These are phyloP conservation scores for Harpegnathos saltator DNA, from an alignment of 1,140 invertebrate species.

Conservation along the genomic window DNA sequence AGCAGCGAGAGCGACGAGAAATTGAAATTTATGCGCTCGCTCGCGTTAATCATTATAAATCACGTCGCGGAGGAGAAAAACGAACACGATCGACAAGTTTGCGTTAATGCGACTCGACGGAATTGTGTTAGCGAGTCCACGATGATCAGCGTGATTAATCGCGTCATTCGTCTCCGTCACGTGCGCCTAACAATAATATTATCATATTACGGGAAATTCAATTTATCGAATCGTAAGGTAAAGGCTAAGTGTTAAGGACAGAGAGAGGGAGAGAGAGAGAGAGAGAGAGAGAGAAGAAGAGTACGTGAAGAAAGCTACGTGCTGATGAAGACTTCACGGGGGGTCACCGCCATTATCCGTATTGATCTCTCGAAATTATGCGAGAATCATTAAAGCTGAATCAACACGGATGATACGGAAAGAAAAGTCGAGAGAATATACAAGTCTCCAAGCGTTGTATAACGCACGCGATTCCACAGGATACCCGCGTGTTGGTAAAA, in stretches of 20 bases:
- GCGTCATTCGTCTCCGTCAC: slow-evolving; percentile 69
- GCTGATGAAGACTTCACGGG: slow-evolving; percentile 72
- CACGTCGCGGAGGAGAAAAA: slow-evolving; percentile 27
- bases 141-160: slow-evolving; percentile 69
- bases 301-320: slow-evolving; percentile 7
- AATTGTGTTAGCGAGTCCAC: slow-evolving; percentile 66
- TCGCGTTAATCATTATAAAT: slow-evolving; percentile 66
- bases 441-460: background rate
- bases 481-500: too few relatives aligned
- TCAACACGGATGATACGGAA: slow-evolving; percentile 39
- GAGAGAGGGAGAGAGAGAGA: background rate
- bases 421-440: slow-evolving; percentile 30
- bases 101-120: slow-evolving; percentile 61
- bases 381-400: slow-evolving; percentile 61
- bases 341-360: slow-evolving; percentile 66
- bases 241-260: slow-evolving; percentile 41
- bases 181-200: slow-evolving; percentile 68
- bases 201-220: slow-evolving; percentile 72
- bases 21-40: slow-evolving; percentile 47
- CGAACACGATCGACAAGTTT: slow-evolving; percentile 49
- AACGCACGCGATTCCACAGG: background rate
- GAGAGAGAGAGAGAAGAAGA: background rate
- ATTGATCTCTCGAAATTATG: slow-evolving; percentile 65
- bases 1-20: slow-evolving; percentile 22
- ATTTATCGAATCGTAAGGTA: slow-evolving; percentile 65